Evolutionary conservation across 2,888 invertebrate genomes (phyloP).

Genomic region (Ceramica pisi): DNA sequence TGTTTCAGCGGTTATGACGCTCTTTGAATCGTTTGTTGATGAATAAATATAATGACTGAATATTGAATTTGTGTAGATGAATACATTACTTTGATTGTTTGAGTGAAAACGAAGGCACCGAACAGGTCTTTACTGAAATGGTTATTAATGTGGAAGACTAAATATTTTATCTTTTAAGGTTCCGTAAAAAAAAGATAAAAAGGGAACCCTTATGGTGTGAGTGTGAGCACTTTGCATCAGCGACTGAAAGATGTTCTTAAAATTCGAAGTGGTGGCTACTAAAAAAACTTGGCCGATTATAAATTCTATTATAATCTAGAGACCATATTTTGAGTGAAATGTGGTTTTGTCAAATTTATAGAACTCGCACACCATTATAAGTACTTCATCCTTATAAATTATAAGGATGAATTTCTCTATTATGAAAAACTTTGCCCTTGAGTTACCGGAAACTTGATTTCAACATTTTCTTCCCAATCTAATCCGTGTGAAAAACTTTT

Average conservation of each 20-base stretch:
- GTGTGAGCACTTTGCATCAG: too few relatives aligned
- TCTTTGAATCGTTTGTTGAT: constrained; percentile 22
- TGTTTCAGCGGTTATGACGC: constrained; percentile 6
- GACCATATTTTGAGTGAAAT: too few relatives aligned
- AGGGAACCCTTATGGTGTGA: too few relatives aligned
- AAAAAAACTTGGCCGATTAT: too few relatives aligned
- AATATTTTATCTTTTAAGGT: too few relatives aligned
- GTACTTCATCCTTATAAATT: background rate
- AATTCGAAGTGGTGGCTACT: too few relatives aligned
- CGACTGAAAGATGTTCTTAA: too few relatives aligned
- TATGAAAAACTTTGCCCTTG: background rate
- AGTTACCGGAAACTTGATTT: background rate
- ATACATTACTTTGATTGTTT: constrained; percentile 22
- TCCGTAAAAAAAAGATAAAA: too few relatives aligned
- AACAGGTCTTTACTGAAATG: background rate
- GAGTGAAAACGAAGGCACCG: background rate
- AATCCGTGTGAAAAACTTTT: background rate
- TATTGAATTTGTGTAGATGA: background rate
- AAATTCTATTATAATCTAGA: too few relatives aligned
- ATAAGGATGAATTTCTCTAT: background rate
- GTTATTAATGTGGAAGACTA: background rate
- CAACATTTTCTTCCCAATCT: background rate
- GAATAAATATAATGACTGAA: constrained; percentile 17
- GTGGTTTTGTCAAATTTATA: too few relatives aligned
- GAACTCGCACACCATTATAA: background rate